Percentiles rank a stretch among this genome's conserved stretches.
These are phyloP conservation scores for Hormiphora californensis DNA, from an alignment of 37 sponge, comb jelly and placozoan genomes.

Conservation along the genomic window DNA sequence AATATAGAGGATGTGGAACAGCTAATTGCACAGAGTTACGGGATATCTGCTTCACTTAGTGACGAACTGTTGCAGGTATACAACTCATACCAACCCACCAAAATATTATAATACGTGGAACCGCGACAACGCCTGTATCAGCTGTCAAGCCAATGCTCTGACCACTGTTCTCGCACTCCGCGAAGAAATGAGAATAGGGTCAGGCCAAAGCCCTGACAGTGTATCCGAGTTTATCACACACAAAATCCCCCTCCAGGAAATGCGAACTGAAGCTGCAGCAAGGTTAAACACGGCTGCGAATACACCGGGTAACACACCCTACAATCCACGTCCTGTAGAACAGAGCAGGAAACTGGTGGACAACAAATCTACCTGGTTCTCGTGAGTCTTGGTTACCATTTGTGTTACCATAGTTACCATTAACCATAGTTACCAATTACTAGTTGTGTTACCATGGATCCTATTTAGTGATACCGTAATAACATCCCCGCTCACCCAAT, in stretches of 20 bases:
- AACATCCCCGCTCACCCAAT: not conserved
- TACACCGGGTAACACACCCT: slow-evolving; percentile 7
- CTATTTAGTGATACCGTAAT: not conserved
- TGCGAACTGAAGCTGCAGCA: slow-evolving; percentile 47
- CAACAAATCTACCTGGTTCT: slow-evolving; percentile 16
- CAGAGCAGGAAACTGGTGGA: not conserved
- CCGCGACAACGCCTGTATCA: no score
- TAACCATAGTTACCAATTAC: not conserved
- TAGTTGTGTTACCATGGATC: not conserved
- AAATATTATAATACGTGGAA: no score
- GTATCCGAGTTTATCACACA: no score
- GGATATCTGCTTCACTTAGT: not conserved
- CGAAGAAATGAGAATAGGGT: no score
- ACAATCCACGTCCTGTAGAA: slow-evolving; percentile 26
- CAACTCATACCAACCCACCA: no score
- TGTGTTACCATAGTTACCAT: not conserved
- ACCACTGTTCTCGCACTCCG: no score
- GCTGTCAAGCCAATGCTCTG: no score
- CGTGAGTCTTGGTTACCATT: slow-evolving; percentile 39
- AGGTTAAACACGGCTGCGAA: slow-evolving; percentile 15
- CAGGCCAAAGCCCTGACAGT: no score
- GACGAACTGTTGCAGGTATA: slow-evolving; percentile 10
- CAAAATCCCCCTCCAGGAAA: no score
- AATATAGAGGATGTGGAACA: slow-evolving; percentile 54
- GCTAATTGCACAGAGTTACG: slow-evolving; percentile 45